Base-by-base conservation (phyloP, 2,888 invertebrate species). In the Malthinus flaveolus region DNA sequence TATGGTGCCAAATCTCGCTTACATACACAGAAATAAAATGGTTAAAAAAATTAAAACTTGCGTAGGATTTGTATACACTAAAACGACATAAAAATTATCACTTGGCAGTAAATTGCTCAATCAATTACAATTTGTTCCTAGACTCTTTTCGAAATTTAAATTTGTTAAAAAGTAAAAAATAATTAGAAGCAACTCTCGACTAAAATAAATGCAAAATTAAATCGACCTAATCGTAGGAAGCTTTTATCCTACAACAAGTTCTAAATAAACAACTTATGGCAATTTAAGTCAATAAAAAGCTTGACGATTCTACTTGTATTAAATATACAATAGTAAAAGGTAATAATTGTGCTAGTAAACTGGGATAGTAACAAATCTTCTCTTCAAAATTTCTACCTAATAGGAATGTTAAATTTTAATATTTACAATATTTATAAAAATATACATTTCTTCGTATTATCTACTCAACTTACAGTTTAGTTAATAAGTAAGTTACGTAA, bases 351-450 rank as follows among this genome's bases (percentile, higher is more conserved):
- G 59, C 54, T 59, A 51, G 61, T 57, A 46, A 61, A 61, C 46
- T 56, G 53, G 48, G 32, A 56, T 57, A 52, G 49, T 51, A 61
- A 61, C 49, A 54, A 50, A 51, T 49, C 48, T 53, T 49, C 49
- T 45, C 15, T n/a, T 42, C 15, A 42, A 65, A 59, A 63, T 63
- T 66, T 52, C 49, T 60, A 60, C 33, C 60, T 60, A 60, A 64
- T 71, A 72, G 74, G 74, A 74, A 74, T 74, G 74, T 73, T 71
- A 60, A 71, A 71, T 66, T 66, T 66, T 61, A 65, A 60, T 72
- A 73, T 74, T 69, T 73, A 74, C 74, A 74, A 62, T 71, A 70
- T 73, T 71, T 74, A 74, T 74, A 74, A 74, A 74, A 74, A 74
- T 74, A 72, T 74, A 73, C 73, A 72, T 68, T 52, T 52, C 45